A percentile compares a stretch with the other conserved stretches of the same genome.
These are phyloP conservation scores for Trilocha varians DNA, from an alignment of 2,888 invertebrate genomes.

Conservation along the genomic window DNA sequence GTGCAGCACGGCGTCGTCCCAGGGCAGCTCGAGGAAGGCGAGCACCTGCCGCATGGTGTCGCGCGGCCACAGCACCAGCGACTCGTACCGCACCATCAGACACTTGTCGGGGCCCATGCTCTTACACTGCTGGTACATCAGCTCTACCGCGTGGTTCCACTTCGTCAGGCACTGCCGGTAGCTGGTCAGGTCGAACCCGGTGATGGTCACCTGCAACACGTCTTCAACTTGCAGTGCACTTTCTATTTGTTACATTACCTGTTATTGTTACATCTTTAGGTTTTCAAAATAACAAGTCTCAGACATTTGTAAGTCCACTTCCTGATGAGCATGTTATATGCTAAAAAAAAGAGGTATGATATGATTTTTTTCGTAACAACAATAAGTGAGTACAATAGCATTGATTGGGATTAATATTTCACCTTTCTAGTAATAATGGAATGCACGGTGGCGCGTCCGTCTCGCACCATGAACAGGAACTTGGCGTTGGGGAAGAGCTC, in stretches of 20 bases:
- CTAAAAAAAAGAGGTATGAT: too few relatives aligned
- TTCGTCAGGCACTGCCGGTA: constrained; percentile 95
- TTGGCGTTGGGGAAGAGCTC: constrained; percentile 98
- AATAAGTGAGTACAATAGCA: too few relatives aligned
- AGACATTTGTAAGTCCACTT: too few relatives aligned
- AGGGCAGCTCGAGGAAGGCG: constrained; percentile 90
- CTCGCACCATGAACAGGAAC: constrained; percentile 98
- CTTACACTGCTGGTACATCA: constrained; percentile 95
- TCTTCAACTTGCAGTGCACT: too few relatives aligned
- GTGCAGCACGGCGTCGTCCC: constrained; percentile 96
- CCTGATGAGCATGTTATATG: too few relatives aligned
- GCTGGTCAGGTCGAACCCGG: constrained; percentile 94
- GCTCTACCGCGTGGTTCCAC: constrained; percentile 96
- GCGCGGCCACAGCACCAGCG: constrained; percentile 94
- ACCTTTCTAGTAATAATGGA: constrained; percentile 97
- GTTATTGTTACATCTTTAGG: too few relatives aligned
- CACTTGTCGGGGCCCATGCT: constrained; percentile 84
- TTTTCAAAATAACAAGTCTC: too few relatives aligned
- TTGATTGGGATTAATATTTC: too few relatives aligned
- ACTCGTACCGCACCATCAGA: constrained; percentile 95
- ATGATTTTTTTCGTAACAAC: too few relatives aligned
- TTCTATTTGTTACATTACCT: too few relatives aligned
- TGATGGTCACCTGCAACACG: constrained; percentile 73
- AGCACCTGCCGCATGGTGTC: constrained; percentile 91
- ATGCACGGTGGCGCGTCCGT: constrained; percentile 98